These are phyloP conservation scores for Ranitomeya variabilis DNA, from an alignment of 2,113 vertebrate genomes.

Conservation along the genomic window DNA sequence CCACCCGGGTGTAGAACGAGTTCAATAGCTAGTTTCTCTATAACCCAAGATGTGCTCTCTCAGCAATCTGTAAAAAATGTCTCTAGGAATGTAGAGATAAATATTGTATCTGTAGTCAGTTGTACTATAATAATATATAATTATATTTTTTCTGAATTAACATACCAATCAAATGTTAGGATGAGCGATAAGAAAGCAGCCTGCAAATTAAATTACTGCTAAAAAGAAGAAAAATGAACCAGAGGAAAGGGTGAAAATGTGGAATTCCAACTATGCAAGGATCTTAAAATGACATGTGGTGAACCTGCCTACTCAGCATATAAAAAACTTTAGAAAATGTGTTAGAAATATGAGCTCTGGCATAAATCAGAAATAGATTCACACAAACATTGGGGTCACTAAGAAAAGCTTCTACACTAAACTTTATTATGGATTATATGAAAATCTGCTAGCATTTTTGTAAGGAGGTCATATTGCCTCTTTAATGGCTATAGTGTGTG, in stretches of 20 bases:
- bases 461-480: too few relatives aligned
- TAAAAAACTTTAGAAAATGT: neutral
- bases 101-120: neutral
- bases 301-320: constrained; percentile 30
- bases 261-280: constrained; percentile 52
- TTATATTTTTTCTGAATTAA: constrained; percentile 12
- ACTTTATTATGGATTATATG: neutral
- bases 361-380: constrained; percentile 20
- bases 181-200: constrained; percentile 24
- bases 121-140: neutral
- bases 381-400: neutral
- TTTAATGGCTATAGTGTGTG: too few relatives aligned
- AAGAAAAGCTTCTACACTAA: neutral
- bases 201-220: constrained; percentile 21
- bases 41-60: neutral
- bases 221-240: constrained; percentile 19
- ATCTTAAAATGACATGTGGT: constrained; percentile 36
- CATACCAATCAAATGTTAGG: neutral
- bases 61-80: neutral
- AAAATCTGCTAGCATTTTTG: neutral
- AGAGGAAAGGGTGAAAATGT: constrained; percentile 38
- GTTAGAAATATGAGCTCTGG: neutral
- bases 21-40: neutral
- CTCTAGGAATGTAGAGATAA: neutral
- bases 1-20: too few relatives aligned